Evolutionary conservation across 2,797 vertebrate genomes (phyloP).

Genomic region (Acipenser transmontanus): DNA sequence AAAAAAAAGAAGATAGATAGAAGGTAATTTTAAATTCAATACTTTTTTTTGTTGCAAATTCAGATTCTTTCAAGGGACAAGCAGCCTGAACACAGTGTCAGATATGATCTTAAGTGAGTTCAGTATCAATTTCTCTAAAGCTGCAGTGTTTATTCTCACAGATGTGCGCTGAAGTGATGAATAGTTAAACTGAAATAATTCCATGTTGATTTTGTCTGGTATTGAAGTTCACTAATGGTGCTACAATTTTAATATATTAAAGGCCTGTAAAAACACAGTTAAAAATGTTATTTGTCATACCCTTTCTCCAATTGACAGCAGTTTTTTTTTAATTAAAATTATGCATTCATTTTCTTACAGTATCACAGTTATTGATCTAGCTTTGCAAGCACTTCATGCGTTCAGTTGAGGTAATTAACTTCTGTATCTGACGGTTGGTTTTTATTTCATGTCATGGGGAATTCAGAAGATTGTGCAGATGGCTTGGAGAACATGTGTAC

Average conservation of each 20-base stretch:
- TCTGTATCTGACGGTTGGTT: background rate
- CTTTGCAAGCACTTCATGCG: background rate
- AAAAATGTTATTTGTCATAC: too few species aligned
- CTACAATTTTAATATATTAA: too few species aligned
- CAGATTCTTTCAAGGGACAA: background rate
- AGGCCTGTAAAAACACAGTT: too few species aligned
- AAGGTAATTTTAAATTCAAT: conserved; percentile 7
- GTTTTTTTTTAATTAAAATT: too few species aligned
- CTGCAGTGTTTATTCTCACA: background rate
- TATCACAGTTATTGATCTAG: background rate
- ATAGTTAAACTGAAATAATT: background rate
- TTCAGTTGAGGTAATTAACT: background rate
- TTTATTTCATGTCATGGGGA: background rate
- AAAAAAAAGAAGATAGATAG: conserved; percentile 25
- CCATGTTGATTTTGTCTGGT: background rate
- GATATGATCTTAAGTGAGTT: background rate
- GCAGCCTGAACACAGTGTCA: conserved; percentile 6
- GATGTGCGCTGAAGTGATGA: background rate
- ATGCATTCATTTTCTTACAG: background rate
- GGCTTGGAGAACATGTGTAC: background rate
- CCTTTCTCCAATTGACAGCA: too few species aligned
- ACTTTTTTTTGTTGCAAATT: background rate
- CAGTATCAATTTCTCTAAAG: background rate
- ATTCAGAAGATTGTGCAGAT: background rate
- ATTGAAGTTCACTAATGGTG: background rate